phyloP scores from a whole-genome alignment of 1,140 invertebrate genomes.

The Lanistes nyassanus region DNA sequence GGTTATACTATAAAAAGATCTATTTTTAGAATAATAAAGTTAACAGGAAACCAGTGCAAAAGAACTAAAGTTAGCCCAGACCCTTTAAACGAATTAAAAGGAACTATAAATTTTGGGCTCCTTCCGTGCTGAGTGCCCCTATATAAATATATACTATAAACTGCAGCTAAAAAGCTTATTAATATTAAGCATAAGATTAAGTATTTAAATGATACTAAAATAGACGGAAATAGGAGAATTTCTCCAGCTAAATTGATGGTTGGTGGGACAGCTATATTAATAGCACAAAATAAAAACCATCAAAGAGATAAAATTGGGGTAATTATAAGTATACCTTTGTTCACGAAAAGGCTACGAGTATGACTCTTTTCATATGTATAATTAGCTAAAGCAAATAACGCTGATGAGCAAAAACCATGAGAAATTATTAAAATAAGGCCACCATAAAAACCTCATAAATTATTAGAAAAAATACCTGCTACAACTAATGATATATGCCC shows the following conservation, averaged over 20 bases:
- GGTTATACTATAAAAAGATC: neutral
- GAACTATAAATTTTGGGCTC: neutral
- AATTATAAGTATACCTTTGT: slow-evolving; percentile 56
- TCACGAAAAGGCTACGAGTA: slow-evolving; percentile 65
- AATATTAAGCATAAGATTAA: neutral
- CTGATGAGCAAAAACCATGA: slow-evolving; percentile 75
- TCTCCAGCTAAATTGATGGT: neutral
- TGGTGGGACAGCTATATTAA: neutral
- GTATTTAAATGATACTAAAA: neutral
- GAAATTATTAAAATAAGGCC: slow-evolving; percentile 73
- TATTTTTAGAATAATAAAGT: neutral
- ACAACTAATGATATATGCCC: slow-evolving; percentile 72
- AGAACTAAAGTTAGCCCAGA: neutral
- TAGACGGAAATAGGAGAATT: neutral
- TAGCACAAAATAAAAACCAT: neutral
- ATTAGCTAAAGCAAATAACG: slow-evolving; percentile 77
- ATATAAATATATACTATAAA: slow-evolving; percentile 6
- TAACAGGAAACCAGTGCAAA: neutral
- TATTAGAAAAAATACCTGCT: slow-evolving; percentile 67
- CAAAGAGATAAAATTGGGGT: neutral
- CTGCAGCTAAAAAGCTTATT: neutral
- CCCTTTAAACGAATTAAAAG: neutral
- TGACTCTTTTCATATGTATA: slow-evolving; percentile 71
- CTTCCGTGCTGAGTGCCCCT: neutral
- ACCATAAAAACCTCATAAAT: slow-evolving; percentile 67